These are phyloP conservation scores for Thaleichthys pacificus DNA, from an alignment of 2,797 vertebrate genomes.

Conservation along the genomic window DNA sequence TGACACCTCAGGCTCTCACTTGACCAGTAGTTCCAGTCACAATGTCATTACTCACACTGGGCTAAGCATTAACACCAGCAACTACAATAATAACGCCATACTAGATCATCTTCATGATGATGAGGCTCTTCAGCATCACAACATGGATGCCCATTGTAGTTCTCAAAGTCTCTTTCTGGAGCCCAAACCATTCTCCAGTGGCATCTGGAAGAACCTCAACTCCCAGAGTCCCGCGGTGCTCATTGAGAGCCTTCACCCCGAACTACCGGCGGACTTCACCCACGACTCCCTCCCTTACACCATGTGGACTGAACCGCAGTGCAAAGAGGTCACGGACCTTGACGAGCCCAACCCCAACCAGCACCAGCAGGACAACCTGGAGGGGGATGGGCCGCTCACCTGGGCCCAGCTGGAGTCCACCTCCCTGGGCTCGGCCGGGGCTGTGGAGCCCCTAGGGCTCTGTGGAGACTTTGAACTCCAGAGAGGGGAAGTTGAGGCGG, in stretches of 20 bases:
- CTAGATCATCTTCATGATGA: constrained; percentile 34
- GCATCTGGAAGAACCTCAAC: constrained; percentile 75
- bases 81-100: constrained; percentile 16
- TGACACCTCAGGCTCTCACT: neutral
- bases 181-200: constrained; percentile 63
- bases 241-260: constrained; percentile 71
- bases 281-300: constrained; percentile 71
- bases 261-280: constrained; percentile 66
- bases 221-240: constrained; percentile 73
- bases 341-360: constrained; percentile 60
- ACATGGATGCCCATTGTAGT: constrained; percentile 44
- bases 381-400: constrained; percentile 60
- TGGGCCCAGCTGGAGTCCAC: constrained; percentile 76
- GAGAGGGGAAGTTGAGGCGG: constrained; percentile 44
- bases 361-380: constrained; percentile 45
- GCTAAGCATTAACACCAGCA: neutral
- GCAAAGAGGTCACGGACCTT: constrained; percentile 72
- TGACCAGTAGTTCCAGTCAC: no score
- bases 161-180: constrained; percentile 52
- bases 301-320: constrained; percentile 75
- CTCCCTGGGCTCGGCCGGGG: constrained; percentile 57
- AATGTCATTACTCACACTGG: neutral
- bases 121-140: constrained; percentile 18
- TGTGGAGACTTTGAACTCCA: constrained; percentile 60
- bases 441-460: constrained; percentile 58